Percentiles rank a stretch among this genome's conserved stretches.
phyloP scores from a whole-genome alignment of 2,888 invertebrate species.

The Coecobrya sp. region DNA sequence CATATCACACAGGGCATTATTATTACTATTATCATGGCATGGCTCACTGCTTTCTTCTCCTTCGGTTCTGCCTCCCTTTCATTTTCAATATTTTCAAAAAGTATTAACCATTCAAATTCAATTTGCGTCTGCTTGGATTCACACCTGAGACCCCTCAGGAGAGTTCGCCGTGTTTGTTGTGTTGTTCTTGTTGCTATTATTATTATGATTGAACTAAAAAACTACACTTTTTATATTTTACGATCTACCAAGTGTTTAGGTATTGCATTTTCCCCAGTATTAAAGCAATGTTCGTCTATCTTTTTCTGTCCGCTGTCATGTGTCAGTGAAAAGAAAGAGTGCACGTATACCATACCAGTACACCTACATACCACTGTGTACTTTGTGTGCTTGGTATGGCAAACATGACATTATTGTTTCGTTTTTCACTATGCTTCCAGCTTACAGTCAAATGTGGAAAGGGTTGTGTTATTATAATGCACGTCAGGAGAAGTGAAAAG shows the following conservation, averaged over 20 bases:
- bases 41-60: constrained; percentile 64
- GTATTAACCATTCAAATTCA: constrained; percentile 82
- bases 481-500: constrained; percentile 33
- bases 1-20: constrained; percentile 36
- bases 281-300: constrained; percentile 55
- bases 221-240: background rate
- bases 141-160: constrained; percentile 79
- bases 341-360: background rate
- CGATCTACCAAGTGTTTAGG: background rate
- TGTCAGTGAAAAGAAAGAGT: constrained; percentile 46
- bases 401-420: constrained; percentile 59
- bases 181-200: constrained; percentile 53
- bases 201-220: constrained; percentile 19
- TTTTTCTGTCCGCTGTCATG: constrained; percentile 55
- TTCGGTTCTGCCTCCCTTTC: constrained; percentile 65
- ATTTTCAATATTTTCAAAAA: constrained; percentile 80
- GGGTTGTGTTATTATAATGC: constrained; percentile 48
- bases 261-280: background rate
- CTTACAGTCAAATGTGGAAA: constrained; percentile 11
- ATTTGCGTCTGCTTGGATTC: constrained; percentile 80
- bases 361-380: background rate
- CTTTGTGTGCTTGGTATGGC: constrained; percentile 18
- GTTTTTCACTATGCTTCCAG: constrained; percentile 39
- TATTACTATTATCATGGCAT: constrained; percentile 55
- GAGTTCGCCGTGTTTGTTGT: constrained; percentile 45